A percentile compares a stretch with the other conserved stretches of the same genome.
Conservation (phyloP, 2,113 vertebrate species). For the Tricholaema leucomelas region DNA sequence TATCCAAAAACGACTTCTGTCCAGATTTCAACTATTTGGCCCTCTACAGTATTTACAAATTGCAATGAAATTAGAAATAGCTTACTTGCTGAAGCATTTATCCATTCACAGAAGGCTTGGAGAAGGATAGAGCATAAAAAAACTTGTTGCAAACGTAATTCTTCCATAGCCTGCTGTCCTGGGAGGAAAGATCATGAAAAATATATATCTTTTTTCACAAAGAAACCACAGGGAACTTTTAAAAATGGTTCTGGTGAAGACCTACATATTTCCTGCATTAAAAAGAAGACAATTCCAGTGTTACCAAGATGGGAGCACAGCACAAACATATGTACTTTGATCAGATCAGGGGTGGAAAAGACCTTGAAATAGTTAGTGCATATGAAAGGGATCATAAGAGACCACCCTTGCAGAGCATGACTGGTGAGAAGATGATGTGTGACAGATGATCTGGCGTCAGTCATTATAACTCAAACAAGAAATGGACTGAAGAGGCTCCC, state of each 20-base stretch:
- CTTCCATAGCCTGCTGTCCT: background rate
- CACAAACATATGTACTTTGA: slow-evolving; percentile 24
- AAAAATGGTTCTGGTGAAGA: background rate
- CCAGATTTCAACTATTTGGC: background rate
- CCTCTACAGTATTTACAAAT: background rate
- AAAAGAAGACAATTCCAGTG: background rate
- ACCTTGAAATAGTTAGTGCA: slow-evolving; percentile 20
- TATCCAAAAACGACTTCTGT: background rate
- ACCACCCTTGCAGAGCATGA: background rate
- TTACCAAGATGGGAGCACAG: background rate
- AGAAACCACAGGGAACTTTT: background rate
- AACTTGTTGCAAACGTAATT: background rate
- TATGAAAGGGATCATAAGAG: slow-evolving; percentile 3
- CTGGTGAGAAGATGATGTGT: background rate
- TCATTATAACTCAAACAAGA: background rate
- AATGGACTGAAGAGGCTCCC: background rate
- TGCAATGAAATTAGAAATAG: background rate
- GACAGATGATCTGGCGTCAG: background rate
- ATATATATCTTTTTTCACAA: background rate
- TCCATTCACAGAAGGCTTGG: background rate
- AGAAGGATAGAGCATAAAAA: background rate
- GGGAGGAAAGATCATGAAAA: background rate
- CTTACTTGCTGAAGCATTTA: background rate
- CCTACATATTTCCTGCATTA: background rate
- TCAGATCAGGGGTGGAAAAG: background rate